Evolutionary conservation across 2,888 invertebrate genomes (phyloP).

Genomic region (Cybosia mesomella): DNA sequence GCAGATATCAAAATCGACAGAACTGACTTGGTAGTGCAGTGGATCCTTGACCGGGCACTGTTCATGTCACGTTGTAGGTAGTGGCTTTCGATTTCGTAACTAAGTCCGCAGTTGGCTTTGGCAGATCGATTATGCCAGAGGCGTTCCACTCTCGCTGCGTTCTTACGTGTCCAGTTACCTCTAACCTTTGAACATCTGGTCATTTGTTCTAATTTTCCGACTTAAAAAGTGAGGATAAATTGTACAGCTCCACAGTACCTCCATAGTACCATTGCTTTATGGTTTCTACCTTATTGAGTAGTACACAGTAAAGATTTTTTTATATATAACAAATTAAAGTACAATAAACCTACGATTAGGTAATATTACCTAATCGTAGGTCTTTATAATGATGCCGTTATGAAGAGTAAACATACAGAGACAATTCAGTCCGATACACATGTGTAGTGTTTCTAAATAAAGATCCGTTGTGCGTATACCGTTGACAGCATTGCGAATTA

Average conservation of each 20-base stretch:
- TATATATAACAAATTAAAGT: constrained; percentile 49
- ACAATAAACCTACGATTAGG: constrained; percentile 65
- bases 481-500: constrained; percentile 71
- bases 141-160: constrained; percentile 69
- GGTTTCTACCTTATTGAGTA: background rate
- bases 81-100: constrained; percentile 77
- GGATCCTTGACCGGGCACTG: constrained; percentile 72
- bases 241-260: background rate
- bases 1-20: constrained; percentile 23
- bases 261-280: background rate
- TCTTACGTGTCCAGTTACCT: constrained; percentile 52
- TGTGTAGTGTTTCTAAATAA: constrained; percentile 78
- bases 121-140: constrained; percentile 67
- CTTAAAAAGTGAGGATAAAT: background rate
- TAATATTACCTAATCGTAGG: constrained; percentile 55
- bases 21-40: constrained; percentile 37
- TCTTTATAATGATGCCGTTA: constrained; percentile 36
- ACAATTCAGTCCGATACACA: constrained; percentile 78
- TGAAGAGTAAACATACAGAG: constrained; percentile 65
- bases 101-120: constrained; percentile 63
- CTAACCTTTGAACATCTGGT: constrained; percentile 58
- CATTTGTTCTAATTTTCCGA: constrained; percentile 43
- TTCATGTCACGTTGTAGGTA: constrained; percentile 68
- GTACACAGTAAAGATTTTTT: background rate
- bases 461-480: constrained; percentile 78